Conservation (phyloP, 2,113 vertebrate species). For the Plestiodon gilberti region DNA sequence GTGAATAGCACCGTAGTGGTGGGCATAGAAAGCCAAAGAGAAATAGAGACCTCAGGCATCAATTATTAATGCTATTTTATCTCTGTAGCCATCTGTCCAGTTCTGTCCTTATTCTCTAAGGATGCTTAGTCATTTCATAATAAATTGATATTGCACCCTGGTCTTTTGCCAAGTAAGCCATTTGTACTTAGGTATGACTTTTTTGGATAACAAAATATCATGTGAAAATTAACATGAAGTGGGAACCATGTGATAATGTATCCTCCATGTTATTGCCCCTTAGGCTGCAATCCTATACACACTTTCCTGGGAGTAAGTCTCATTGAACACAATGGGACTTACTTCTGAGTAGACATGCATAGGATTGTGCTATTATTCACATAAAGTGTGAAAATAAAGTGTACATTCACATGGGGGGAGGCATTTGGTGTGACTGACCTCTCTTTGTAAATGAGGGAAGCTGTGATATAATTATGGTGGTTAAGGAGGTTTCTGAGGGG, state of each 20-base stretch:
- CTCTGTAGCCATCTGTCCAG: conserved; percentile 1
- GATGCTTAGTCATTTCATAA: conserved; percentile 28
- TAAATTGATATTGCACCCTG: conserved; percentile 5
- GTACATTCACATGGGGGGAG: neutral
- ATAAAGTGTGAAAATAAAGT: neutral
- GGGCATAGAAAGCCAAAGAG: neutral
- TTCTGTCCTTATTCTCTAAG: neutral
- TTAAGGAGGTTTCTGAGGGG: neutral
- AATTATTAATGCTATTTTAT: neutral
- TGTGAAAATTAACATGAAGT: neutral
- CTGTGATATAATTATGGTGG: neutral
- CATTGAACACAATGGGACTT: no score
- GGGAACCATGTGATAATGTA: neutral
- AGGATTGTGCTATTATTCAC: no score
- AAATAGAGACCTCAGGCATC: conserved; percentile 35
- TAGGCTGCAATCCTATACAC: no score
- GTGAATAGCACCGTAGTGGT: neutral
- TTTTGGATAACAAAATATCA: neutral
- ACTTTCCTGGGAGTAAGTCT: no score
- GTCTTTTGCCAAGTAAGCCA: conserved; percentile 20
- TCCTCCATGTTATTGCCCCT: neutral
- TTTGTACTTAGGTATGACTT: neutral
- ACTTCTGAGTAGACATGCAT: no score
- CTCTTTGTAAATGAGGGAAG: neutral
- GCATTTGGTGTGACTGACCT: neutral